phyloP scores from a whole-genome alignment of 2,797 vertebrate species.

The Hirundo rustica region DNA sequence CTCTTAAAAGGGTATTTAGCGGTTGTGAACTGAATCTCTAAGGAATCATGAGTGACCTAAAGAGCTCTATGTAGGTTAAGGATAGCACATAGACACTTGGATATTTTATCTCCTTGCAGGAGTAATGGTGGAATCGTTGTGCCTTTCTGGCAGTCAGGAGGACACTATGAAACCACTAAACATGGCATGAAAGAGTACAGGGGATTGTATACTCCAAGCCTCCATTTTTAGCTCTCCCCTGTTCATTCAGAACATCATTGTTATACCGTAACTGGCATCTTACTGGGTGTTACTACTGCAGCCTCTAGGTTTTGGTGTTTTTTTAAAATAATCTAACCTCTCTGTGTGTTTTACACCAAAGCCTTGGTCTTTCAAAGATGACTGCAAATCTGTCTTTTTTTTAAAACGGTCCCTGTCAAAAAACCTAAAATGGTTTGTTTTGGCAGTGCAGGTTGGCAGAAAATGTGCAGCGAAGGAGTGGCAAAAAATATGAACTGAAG shows the following conservation, averaged over 20 bases:
- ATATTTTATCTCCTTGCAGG: background rate
- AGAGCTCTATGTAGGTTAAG: background rate
- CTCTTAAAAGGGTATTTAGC: background rate
- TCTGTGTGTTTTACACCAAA: background rate
- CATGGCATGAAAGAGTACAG: background rate
- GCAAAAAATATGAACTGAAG: background rate
- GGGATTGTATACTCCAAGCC: accelerated
- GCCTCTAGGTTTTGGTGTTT: background rate
- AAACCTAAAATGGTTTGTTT: background rate
- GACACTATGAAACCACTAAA: background rate
- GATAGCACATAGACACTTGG: background rate
- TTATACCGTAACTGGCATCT: accelerated
- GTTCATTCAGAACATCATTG: background rate
- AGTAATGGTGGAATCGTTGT: background rate
- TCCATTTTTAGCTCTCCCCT: background rate
- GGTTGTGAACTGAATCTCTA: background rate
- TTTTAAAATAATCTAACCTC: background rate
- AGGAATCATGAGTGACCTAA: background rate
- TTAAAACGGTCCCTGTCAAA: background rate
- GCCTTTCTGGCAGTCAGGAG: background rate
- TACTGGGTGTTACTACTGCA: background rate
- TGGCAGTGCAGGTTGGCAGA: background rate
- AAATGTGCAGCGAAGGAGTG: background rate
- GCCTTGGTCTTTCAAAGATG: background rate
- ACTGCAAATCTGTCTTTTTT: background rate